Base-by-base conservation (phyloP, 92 coral and sea anemone genomes). In the Heteractis magnifica region DNA sequence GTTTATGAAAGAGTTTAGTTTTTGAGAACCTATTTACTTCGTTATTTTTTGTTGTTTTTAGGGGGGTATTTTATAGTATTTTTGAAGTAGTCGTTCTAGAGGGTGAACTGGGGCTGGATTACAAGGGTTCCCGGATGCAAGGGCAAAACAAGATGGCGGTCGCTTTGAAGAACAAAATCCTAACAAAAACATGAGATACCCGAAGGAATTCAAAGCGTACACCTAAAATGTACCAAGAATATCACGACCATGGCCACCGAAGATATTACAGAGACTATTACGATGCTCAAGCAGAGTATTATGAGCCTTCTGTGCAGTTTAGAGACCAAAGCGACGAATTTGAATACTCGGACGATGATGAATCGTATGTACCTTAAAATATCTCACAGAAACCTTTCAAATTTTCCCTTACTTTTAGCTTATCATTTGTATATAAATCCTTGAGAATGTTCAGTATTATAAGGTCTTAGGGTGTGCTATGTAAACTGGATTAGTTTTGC, bases 201-300 rank as follows among this genome's bases (percentile, higher is more conserved):
- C 91, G 92, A 89, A 72, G 74, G 98, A 94, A 87, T 91, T 91
- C 68, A 90, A 86, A 75, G 77, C 82, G 86, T 79, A 88, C 70
- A 79, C 85, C 84, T 91, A 88, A 86, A 87, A 94, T 94, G 98
- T 87, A 87, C 91, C 93, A 85, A 84, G 91, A 94, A 51, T 90
- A 87, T 81, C 83, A 94, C 87, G 75, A 84, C 79, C 80, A 94
- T 92, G 93, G 85, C 79, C 86, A 91, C 77, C 79, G 90, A 49
- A 85, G 87, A 83, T 89, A 91, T 65, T 93, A 94, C 60, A 88
- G 88, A 71, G 88, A 84, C 75, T 91, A 79, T 71, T 92, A 84
- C 78, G 93, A 92, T 23, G 88, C 87, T 19, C 81, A 89, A 44
- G 98, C 92, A 21, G 88, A 83, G 26, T 91, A 90, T 72, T 87